A percentile compares a stretch with the other conserved stretches of the same genome.
Evolutionary conservation across 2,113 vertebrate genomes (phyloP).

Genomic region (Calidris pugnax): DNA sequence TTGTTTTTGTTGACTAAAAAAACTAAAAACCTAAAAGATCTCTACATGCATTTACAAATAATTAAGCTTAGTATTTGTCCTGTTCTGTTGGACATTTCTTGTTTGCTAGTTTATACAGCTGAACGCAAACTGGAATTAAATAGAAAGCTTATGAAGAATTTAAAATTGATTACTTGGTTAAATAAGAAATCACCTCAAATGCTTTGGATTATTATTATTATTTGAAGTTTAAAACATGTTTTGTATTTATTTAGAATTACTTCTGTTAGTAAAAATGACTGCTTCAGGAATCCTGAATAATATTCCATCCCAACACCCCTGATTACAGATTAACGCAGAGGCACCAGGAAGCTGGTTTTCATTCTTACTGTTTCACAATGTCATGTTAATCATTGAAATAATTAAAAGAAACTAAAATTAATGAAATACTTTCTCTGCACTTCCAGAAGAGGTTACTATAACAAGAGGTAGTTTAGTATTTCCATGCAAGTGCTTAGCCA

Average conservation of each 20-base stretch:
- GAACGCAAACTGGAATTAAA: neutral
- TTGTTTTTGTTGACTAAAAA: neutral
- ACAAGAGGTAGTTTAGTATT: neutral
- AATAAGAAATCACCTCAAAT: neutral
- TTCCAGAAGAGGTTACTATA: neutral
- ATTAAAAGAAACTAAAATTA: neutral
- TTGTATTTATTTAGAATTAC: neutral
- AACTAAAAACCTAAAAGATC: neutral
- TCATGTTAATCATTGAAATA: neutral
- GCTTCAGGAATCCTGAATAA: neutral
- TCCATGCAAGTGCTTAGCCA: neutral
- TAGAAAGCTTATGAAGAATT: neutral
- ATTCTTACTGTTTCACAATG: neutral
- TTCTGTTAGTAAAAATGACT: neutral
- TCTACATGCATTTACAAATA: neutral
- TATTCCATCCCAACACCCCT: neutral
- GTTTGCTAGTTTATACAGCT: neutral
- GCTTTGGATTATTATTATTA: too few relatives aligned
- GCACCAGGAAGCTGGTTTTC: neutral
- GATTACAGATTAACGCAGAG: neutral
- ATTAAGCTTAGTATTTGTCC: neutral
- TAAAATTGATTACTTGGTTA: neutral
- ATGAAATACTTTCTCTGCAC: neutral
- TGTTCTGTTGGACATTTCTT: neutral
- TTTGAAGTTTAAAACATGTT: neutral